Evolutionary conservation across 2,888 invertebrate species (phyloP), one percentile per base, ranked within the genome.

Genomic region (Gisinianus flammeolus): DNA sequence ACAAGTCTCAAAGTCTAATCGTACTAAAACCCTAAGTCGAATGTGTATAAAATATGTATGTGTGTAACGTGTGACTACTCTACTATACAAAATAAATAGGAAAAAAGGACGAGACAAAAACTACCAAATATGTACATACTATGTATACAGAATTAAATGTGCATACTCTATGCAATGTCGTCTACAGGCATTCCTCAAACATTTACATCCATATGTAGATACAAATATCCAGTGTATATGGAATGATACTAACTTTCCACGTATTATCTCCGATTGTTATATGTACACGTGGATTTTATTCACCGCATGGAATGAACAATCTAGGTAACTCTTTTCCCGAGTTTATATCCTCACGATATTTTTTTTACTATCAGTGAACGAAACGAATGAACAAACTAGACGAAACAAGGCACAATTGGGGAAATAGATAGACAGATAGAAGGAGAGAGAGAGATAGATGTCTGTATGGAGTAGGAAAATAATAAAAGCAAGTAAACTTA

Each of bases 401-500:
- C 8, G 16, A 44, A 44, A 6, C 2, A 2, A 44, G 44, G 44
- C 44, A 44, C 12, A 35, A 35, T 5, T 5, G 35, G 35, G 35
- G 35, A 35, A 35, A 35, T 35, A 5, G 35, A 35, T 35, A 62
- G 26, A 62, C 8, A 24, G 24, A 62, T 5, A 19, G 19, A 54
- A 22, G 6, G 3, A 6, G 56, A 58, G 22, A 58, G 56, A n/a
- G 4, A 58, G 56, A 58, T 10, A 56, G n/a, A 56, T 10, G 44
- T 44, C 19, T 44, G 16, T 4, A 19, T 44, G 44, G 12, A 2
- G 19, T 44, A 6, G 44, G 44, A 44, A 44, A 44, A 19, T 44
- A 44, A 19, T 44, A 44, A n/a, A n/a, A n/a, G 12, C n/a, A 44
- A 22, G 67, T 26, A 64, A 66, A 76, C 80, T 80, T 78, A 80